These are phyloP conservation scores for Branchellion lobata DNA, from an alignment of 2,888 invertebrate genomes.

Conservation along the genomic window DNA sequence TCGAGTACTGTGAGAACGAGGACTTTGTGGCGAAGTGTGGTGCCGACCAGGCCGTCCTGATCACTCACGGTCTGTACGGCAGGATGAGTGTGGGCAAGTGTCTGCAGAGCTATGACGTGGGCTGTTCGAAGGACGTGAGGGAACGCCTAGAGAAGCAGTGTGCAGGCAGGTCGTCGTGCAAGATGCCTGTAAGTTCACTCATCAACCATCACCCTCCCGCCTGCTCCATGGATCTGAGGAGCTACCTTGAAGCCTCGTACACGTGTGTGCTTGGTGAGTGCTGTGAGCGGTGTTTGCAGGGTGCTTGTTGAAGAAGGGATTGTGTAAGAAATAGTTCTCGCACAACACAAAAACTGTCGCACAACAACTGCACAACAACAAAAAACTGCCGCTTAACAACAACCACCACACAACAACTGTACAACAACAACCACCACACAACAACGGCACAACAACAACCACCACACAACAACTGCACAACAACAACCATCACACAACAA, in stretches of 20 bases:
- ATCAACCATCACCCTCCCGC: conserved; percentile 5
- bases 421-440: no score
- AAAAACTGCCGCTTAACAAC: no score
- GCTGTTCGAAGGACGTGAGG: conserved; percentile 32
- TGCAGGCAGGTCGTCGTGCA: conserved; percentile 1
- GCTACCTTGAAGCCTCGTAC: conserved; percentile 32
- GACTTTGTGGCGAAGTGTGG: conserved; percentile 20
- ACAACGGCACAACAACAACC: no score
- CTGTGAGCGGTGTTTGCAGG: not conserved
- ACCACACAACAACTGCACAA: no score
- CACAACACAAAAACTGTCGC: not conserved
- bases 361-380: not conserved
- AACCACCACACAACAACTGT: no score
- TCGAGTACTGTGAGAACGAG: conserved; percentile 39
- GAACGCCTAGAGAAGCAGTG: conserved; percentile 13
- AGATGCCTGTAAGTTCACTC: conserved; percentile 27
- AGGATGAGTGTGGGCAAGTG: conserved; percentile 35
- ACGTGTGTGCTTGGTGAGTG: conserved; percentile 24
- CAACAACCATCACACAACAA: no score
- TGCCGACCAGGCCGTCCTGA: conserved; percentile 8
- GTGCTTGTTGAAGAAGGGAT: not conserved
- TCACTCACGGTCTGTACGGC: conserved; percentile 42
- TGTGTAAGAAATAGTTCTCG: not conserved
- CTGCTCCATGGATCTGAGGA: conserved; percentile 32
- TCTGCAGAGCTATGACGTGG: not conserved